Evolutionary conservation across 2,888 invertebrate species (phyloP).

Genomic region (Sphaeridia pumilis): DNA sequence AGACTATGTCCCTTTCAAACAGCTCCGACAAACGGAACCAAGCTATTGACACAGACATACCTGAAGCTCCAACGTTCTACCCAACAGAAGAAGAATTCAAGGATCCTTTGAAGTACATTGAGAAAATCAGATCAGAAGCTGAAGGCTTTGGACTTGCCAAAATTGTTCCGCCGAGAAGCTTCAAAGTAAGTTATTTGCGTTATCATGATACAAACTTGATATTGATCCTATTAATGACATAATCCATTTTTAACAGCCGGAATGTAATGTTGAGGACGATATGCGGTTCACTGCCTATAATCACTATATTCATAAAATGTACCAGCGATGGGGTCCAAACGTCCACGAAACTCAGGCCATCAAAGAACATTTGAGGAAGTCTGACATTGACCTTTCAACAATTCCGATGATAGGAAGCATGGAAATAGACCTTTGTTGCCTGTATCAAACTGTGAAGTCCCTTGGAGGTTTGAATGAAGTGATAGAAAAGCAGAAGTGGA

Average conservation of each 20-base stretch:
- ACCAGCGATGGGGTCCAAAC: constrained; percentile 78
- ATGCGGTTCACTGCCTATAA: constrained; percentile 77
- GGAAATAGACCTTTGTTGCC: constrained; percentile 74
- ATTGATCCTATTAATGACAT: no score
- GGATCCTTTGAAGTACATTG: constrained; percentile 75
- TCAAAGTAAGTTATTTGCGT: constrained; percentile 45
- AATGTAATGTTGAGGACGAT: constrained; percentile 70
- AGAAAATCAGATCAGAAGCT: constrained; percentile 61
- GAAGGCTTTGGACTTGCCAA: constrained; percentile 75
- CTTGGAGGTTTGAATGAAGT: constrained; percentile 76
- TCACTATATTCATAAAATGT: constrained; percentile 79
- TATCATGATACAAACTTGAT: constrained; percentile 1
- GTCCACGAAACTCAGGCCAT: constrained; percentile 75
- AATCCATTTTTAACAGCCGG: constrained; percentile 53
- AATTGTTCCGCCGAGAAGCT: constrained; percentile 68
- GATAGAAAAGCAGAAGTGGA: constrained; percentile 79
- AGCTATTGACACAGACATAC: constrained; percentile 1
- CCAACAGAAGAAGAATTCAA: constrained; percentile 72
- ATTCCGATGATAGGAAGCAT: constrained; percentile 65
- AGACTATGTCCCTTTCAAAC: no score
- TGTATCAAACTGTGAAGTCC: constrained; percentile 73
- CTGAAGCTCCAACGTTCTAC: constrained; percentile 63
- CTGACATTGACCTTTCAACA: constrained; percentile 26
- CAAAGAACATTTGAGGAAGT: constrained; percentile 37
- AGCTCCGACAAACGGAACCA: constrained; percentile 21